Evolutionary conservation across 2,888 invertebrate genomes (phyloP).

Genomic region (Pasiphila rectangulata): DNA sequence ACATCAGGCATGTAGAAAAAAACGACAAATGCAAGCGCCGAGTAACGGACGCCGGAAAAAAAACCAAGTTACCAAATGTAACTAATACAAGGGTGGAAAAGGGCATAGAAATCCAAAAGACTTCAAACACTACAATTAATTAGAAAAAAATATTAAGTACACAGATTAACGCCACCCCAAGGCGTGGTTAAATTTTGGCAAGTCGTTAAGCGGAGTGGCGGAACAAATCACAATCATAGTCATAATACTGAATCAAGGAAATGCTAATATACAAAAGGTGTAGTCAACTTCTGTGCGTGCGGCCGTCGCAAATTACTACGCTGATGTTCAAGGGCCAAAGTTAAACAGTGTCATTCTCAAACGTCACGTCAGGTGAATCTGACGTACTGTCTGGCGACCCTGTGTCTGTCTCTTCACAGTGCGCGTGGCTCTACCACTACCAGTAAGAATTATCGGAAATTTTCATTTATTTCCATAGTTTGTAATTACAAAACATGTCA

Average conservation of each 20-base stretch:
- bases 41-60: slow-evolving; percentile 45
- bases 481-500: too few relatives aligned
- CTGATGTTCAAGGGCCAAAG: not conserved
- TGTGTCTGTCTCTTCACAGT: too few relatives aligned
- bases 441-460: too few relatives aligned
- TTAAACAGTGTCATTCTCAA: not conserved
- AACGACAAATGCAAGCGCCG: slow-evolving; percentile 25
- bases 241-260: slow-evolving; percentile 73
- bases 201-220: slow-evolving; percentile 58
- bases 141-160: slow-evolving; percentile 68
- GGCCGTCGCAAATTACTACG: slow-evolving; percentile 24
- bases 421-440: too few relatives aligned
- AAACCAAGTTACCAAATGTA: slow-evolving; percentile 58
- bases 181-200: slow-evolving; percentile 59
- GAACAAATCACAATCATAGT: slow-evolving; percentile 64
- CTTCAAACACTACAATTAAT: slow-evolving; percentile 38
- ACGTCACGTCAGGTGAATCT: too few relatives aligned
- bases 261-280: slow-evolving; percentile 75
- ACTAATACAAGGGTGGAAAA: slow-evolving; percentile 57
- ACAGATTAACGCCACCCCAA: slow-evolving; percentile 51
- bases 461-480: too few relatives aligned
- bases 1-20: slow-evolving; percentile 9
- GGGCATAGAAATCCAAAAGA: slow-evolving; percentile 32
- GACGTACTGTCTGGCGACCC: too few relatives aligned
- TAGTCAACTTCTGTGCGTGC: slow-evolving; percentile 50